These are phyloP conservation scores for Sylvia atricapilla DNA, from an alignment of 2,113 vertebrate genomes.

Conservation along the genomic window DNA sequence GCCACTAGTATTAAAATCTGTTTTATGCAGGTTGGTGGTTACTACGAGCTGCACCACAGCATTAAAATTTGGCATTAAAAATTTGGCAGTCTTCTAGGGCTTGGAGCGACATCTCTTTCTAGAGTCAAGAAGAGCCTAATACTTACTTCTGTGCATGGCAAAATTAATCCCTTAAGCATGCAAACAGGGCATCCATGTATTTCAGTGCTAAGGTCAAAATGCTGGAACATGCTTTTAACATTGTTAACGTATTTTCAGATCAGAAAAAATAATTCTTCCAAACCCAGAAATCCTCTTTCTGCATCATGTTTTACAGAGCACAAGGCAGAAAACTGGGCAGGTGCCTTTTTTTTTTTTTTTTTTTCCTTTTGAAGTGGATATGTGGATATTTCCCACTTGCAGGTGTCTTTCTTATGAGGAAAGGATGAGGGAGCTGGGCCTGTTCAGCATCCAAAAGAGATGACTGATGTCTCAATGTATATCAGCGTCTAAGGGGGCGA, in stretches of 20 bases:
- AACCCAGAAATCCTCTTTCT: neutral
- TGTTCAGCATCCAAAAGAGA: neutral
- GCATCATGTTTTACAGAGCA: neutral
- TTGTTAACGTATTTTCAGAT: neutral
- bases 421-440: neutral
- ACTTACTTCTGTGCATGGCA: neutral
- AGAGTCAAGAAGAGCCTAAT: neutral
- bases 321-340: neutral
- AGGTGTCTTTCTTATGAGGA: neutral
- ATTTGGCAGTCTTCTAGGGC: neutral
- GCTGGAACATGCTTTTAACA: neutral
- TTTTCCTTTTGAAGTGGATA: neutral
- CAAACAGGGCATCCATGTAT: neutral
- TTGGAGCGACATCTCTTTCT: neutral
- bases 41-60: neutral
- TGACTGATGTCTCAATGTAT: neutral
- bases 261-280: neutral
- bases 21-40: neutral
- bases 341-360: neutral
- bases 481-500: neutral
- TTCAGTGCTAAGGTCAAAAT: neutral
- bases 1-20: neutral
- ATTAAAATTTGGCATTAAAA: neutral
- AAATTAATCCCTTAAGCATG: neutral
- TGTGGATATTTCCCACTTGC: neutral